Base-by-base conservation (phyloP, 2,888 invertebrate genomes). In the Arge pagana region DNA sequence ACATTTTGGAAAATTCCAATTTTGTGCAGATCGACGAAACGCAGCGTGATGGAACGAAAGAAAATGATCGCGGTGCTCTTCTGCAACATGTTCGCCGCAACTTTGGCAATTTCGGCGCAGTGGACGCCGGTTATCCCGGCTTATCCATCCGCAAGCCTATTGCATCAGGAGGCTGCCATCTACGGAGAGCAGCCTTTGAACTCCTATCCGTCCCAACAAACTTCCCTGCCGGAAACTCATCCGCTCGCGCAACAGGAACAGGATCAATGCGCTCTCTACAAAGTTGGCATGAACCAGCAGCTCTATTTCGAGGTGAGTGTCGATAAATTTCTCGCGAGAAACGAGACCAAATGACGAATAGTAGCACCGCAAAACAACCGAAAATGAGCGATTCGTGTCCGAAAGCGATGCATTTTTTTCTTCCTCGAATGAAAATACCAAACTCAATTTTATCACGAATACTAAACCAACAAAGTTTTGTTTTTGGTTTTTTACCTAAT, bases 261-360 rank as follows among this genome's bases (percentile, higher is more conserved):
- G 40, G 85, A 86, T 62, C 76, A 81, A 2, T 88, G 88, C 71
- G 82, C 85, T 54, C 80, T 87, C 4, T 85, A 87, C 75, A 88
- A 89, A 68, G 84, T 85, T 19, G 77, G 80, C 6, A 86, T 88
- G 60, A 85, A 82, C 63, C 86, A 88, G 66, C 86, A 87, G 57
- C 78, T 87, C 10, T 86, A 78, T 53, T 78, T 77, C 45, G 79
- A 79, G 77, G 79, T 79, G 62, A 62, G 60, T 33, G 4, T 3
- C 23, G 4, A n/a, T n/a, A n/a, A n/a, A n/a, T n/a, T n/a, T n/a
- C n/a, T n/a, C n/a, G n/a, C n/a, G n/a, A 16, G 2, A n/a, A n/a
- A n/a, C 19, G 10, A 11, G n/a, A 19, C 16, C 16, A 39, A 15
- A 15, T 4, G 19, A 19, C 39, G 39, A 39, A 19, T 8, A 39